Base-by-base conservation (phyloP, 2,113 vertebrate genomes). In the Cygnus buccinator region DNA sequence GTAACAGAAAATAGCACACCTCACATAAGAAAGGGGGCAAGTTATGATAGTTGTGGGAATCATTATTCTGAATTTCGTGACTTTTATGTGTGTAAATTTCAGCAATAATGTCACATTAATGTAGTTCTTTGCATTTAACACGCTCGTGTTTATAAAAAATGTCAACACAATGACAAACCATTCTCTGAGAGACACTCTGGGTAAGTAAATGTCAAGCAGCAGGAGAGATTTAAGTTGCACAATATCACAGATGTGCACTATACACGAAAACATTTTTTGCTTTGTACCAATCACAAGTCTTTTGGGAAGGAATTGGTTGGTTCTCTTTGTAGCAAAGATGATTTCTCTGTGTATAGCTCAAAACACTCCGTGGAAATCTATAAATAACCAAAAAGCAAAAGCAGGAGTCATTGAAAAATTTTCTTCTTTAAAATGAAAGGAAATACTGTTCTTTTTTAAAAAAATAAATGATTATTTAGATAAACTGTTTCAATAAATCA, bases 91-190 rank as follows among this genome's bases (percentile, higher is more conserved):
- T 37, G 39, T 90, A 96, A 88, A 93, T 94, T 80, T 93, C 55
- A 73, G 81, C 59, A 96, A 76, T 85, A 91, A 94, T 61, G 28
- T 93, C 74, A 67, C 16, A 41, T 87, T 91, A 87, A 84, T 35
- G 93, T 74, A 75, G 22, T 79, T 96, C 83, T 87, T 84, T 82
- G 37, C 57, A 92, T 93, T 94, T 95, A 95, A 93, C 16, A 84
- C 11, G 71, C 33, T 95, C 18, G 29, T 35, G 44, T 82, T 93
- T 94, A 84, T 43, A 88, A 63, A 77, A 73, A 66, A 91, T 70
- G 55, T 54, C 75, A 61, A 46, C 35, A 54, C 37, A 61, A 39
- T 74, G 87, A 94, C 73, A 94, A 93, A 77, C 50, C 12, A 11
- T 71, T 89, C 58, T 70, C 84, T 16, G 29, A 89, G 41, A 66